Percentiles rank a stretch among this genome's conserved stretches.
Conservation (phyloP, 2,797 vertebrate genomes). For the Sorex maritimensis region DNA sequence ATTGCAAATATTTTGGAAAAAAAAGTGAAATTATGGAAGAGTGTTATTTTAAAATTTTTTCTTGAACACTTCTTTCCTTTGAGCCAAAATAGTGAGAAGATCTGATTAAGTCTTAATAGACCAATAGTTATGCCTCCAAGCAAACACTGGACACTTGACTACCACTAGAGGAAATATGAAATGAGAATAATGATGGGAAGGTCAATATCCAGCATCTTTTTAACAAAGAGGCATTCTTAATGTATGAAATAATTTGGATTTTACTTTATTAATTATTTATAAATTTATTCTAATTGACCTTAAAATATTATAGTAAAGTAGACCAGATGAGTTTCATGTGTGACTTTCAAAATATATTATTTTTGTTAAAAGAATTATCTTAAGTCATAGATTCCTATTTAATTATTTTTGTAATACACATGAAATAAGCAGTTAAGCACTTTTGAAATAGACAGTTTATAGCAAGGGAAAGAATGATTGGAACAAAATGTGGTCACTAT, state of each 20-base stretch:
- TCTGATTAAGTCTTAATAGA: slow-evolving; percentile 29
- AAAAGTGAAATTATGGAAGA: slow-evolving; percentile 37
- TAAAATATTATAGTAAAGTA: background rate
- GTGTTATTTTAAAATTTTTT: slow-evolving; percentile 3
- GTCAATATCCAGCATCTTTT: background rate
- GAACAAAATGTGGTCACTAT: background rate
- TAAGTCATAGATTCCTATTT: slow-evolving; percentile 50
- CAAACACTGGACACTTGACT: background rate
- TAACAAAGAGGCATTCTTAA: background rate
- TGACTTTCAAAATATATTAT: slow-evolving; percentile 6
- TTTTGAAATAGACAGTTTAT: slow-evolving; percentile 39
- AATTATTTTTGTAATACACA: slow-evolving; percentile 52
- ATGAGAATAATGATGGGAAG: background rate
- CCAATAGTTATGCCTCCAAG: background rate
- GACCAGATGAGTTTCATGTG: background rate
- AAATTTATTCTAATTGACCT: slow-evolving; percentile 7
- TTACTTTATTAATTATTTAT: slow-evolving; percentile 6
- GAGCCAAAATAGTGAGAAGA: background rate
- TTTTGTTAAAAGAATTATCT: slow-evolving; percentile 18
- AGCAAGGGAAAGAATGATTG: background rate
- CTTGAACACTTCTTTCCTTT: slow-evolving; percentile 51
- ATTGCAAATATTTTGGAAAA: background rate
- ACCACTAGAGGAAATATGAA: background rate
- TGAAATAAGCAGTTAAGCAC: background rate
- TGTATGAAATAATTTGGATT: slow-evolving; percentile 29